Percentiles rank a stretch among this genome's conserved stretches.
Conservation (phyloP, 2,888 invertebrate species). For the Pocota personata region DNA sequence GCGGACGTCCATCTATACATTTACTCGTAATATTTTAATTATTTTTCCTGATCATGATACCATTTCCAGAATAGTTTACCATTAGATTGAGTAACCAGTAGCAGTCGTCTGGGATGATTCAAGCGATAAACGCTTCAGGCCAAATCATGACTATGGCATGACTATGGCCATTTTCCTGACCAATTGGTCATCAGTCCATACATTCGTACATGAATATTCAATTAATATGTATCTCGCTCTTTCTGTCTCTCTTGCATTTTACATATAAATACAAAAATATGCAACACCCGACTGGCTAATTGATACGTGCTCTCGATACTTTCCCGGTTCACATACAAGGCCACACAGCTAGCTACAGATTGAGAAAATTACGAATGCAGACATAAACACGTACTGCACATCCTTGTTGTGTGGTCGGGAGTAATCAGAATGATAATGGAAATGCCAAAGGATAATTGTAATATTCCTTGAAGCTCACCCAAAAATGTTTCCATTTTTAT, state of each 20-base stretch:
- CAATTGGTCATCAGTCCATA: conserved; percentile 21
- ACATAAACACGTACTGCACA: conserved; percentile 29
- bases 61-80: not conserved
- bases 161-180: conserved; percentile 31
- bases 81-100: conserved; percentile 4
- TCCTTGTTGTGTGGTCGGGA: conserved; percentile 12
- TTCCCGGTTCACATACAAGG: not conserved
- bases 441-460: conserved; percentile 64
- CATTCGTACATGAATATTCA: conserved; percentile 42
- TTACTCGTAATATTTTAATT: not conserved
- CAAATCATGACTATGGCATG: conserved; percentile 15
- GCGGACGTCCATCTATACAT: too few relatives aligned
- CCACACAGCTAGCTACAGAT: not conserved
- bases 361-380: conserved; percentile 31
- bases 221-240: conserved; percentile 1
- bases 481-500: conserved; percentile 32
- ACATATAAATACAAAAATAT: not conserved
- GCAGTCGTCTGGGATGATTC: not conserved
- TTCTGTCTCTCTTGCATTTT: not conserved
- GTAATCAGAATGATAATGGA: conserved; percentile 59
- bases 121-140: not conserved
- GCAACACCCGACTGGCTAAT: conserved; percentile 22
- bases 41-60: not conserved
- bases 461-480: conserved; percentile 39
- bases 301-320: conserved; percentile 32